A percentile compares a stretch with the other conserved stretches of the same genome.
Evolutionary conservation across 53 echinoderm and acorn worm genomes (phyloP).

Genomic region (Stichopus horrens): DNA sequence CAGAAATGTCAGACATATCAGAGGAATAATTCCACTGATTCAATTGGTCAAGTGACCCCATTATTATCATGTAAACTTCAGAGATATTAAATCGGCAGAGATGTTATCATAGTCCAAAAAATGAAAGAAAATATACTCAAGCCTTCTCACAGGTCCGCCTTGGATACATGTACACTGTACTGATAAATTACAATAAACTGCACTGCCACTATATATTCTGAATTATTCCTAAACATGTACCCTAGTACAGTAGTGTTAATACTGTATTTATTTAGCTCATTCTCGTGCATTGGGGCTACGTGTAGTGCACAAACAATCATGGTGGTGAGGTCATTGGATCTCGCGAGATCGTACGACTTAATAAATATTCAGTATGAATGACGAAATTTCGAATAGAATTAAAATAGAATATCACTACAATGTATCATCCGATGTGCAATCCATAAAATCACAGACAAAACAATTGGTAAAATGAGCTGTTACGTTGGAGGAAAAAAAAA

Average conservation of each 20-base stretch:
- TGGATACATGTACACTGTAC: no score
- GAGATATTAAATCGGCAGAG: not conserved
- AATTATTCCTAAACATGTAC: no score
- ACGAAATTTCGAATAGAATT: not conserved
- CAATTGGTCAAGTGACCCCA: not conserved
- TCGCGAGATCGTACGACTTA: constrained; percentile 2
- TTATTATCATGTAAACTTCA: not conserved
- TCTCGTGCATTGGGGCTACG: constrained; percentile 7
- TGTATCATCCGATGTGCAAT: no score
- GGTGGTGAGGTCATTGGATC: constrained; percentile 7
- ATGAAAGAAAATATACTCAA: no score
- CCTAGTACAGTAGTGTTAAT: no score
- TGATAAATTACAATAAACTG: no score
- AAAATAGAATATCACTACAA: not conserved
- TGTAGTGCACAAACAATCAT: not conserved
- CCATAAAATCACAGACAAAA: no score
- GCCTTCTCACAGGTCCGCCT: no score
- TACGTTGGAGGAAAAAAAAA: no score
- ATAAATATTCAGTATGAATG: constrained; percentile 1
- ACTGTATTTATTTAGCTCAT: not conserved
- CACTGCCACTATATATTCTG: no score
- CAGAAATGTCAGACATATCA: constrained; percentile 14
- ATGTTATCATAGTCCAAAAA: not conserved
- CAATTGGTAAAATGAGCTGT: no score
- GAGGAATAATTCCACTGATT: constrained; percentile 6